phyloP scores from a whole-genome alignment of 2,888 invertebrate genomes.

The Phengaris alcon region DNA sequence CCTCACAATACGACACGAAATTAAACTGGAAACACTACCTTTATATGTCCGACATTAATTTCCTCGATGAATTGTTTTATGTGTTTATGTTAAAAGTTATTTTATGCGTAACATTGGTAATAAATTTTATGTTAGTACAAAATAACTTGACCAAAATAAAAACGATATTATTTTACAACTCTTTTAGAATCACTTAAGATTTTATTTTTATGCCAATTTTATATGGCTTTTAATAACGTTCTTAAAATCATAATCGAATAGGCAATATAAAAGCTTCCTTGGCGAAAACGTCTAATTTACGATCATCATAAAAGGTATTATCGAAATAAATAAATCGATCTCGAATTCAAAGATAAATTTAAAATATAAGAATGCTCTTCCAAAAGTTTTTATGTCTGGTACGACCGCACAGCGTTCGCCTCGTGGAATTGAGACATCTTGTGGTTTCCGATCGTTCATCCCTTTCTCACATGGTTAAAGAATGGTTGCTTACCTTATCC shows the following conservation, averaged over 20 bases:
- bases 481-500: slow-evolving; percentile 66
- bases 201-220: slow-evolving; percentile 17
- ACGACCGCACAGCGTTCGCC: slow-evolving; percentile 75
- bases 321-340: slow-evolving; percentile 19
- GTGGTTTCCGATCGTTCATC: slow-evolving; percentile 76
- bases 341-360: slow-evolving; percentile 29
- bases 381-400: slow-evolving; percentile 63
- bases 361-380: slow-evolving; percentile 63
- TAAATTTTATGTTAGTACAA: slow-evolving; percentile 7
- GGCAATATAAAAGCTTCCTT: slow-evolving; percentile 1
- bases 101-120: slow-evolving; percentile 24
- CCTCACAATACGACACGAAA: slow-evolving; percentile 23
- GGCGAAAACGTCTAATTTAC: slow-evolving; percentile 2
- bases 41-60: slow-evolving; percentile 7
- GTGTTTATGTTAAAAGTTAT: slow-evolving; percentile 31
- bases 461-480: slow-evolving; percentile 56
- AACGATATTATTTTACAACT: not conserved
- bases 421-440: slow-evolving; percentile 79
- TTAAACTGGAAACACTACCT: slow-evolving; percentile 23
- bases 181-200: slow-evolving; percentile 7
- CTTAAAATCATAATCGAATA: slow-evolving; percentile 3
- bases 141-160: not conserved
- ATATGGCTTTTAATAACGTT: slow-evolving; percentile 10
- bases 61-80: slow-evolving; percentile 24
- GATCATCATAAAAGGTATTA: slow-evolving; percentile 19